Evolutionary conservation across 2,888 invertebrate genomes (phyloP).

Genomic region (Drosophila meridiana): DNA sequence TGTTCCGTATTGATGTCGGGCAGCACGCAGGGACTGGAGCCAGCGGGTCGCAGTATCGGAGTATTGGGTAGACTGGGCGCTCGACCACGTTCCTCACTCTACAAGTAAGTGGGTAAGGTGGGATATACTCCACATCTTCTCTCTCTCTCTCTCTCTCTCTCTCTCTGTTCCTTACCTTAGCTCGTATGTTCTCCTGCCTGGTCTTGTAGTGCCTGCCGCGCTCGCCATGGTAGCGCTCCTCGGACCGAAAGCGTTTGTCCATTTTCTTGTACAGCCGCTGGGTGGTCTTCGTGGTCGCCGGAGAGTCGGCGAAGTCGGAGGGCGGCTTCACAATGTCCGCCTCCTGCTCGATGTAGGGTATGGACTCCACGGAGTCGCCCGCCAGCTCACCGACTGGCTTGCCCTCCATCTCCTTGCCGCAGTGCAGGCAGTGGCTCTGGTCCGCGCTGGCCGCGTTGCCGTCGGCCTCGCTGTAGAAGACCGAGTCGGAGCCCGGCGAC

Average conservation of each 20-base stretch:
- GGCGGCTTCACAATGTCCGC: slow-evolving; percentile 94
- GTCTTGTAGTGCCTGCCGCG: slow-evolving; percentile 88
- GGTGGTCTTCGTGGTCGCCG: slow-evolving; percentile 87
- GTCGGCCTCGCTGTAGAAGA: slow-evolving; percentile 93
- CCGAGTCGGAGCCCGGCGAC: slow-evolving; percentile 95
- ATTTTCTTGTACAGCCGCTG: slow-evolving; percentile 90
- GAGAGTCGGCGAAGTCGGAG: slow-evolving; percentile 95
- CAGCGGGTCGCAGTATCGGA: slow-evolving; percentile 88
- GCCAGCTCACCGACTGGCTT: slow-evolving; percentile 82
- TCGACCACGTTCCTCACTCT: slow-evolving; percentile 90
- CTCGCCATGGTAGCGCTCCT: slow-evolving; percentile 88
- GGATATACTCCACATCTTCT: neutral
- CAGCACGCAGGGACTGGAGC: slow-evolving; percentile 89
- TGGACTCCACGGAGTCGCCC: slow-evolving; percentile 84
- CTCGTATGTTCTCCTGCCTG: slow-evolving; percentile 90
- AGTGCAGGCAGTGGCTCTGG: slow-evolving; percentile 91
- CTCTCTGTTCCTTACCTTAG: slow-evolving; percentile 87
- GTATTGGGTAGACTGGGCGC: slow-evolving; percentile 91
- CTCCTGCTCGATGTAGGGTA: slow-evolving; percentile 85
- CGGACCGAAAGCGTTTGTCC: slow-evolving; percentile 92
- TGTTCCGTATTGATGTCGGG: slow-evolving; percentile 84
- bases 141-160: neutral
- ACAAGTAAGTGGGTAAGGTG: too few species aligned
- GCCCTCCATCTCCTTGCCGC: slow-evolving; percentile 92
- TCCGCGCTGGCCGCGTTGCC: slow-evolving; percentile 86